Percentiles rank a stretch among this genome's conserved stretches.
phyloP scores from a whole-genome alignment of 2,797 vertebrate genomes.

The Pyrocephalus nanus region DNA sequence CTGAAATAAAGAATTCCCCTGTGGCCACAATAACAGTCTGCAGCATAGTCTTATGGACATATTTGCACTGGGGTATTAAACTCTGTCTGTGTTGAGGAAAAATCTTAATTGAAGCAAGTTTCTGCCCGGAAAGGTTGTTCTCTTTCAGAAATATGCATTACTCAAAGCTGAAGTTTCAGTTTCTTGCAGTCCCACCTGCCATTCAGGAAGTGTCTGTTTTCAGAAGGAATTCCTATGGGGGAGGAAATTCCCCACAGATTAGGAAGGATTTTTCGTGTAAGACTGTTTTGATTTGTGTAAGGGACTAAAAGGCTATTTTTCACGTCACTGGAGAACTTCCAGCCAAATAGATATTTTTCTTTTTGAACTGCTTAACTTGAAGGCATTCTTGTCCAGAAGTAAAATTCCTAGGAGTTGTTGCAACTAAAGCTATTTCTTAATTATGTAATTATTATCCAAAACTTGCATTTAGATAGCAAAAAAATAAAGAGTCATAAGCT shows the following conservation, averaged over 20 bases:
- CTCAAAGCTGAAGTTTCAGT: background rate
- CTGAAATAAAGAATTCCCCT: background rate
- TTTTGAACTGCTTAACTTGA: background rate
- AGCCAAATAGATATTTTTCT: background rate
- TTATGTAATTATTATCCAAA: background rate
- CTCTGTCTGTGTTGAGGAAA: background rate
- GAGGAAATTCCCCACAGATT: constrained; percentile 36
- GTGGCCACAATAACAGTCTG: background rate
- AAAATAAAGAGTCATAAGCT: background rate
- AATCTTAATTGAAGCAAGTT: background rate
- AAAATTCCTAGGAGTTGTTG: background rate
- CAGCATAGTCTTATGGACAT: background rate
- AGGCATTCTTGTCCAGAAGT: background rate
- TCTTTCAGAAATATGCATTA: background rate
- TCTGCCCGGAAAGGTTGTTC: background rate
- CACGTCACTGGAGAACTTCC: constrained; percentile 9
- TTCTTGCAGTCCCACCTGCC: constrained; percentile 28
- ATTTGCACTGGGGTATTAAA: background rate
- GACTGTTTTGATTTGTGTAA: constrained; percentile 53
- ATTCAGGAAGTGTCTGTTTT: constrained; percentile 49
- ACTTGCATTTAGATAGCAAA: background rate
- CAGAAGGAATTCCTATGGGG: constrained; percentile 29
- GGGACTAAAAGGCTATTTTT: constrained; percentile 34
- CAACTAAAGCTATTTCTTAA: background rate
- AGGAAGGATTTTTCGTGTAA: constrained; percentile 10